These are phyloP conservation scores for Acheta domesticus DNA, from an alignment of 2,888 invertebrate species.

Conservation along the genomic window DNA sequence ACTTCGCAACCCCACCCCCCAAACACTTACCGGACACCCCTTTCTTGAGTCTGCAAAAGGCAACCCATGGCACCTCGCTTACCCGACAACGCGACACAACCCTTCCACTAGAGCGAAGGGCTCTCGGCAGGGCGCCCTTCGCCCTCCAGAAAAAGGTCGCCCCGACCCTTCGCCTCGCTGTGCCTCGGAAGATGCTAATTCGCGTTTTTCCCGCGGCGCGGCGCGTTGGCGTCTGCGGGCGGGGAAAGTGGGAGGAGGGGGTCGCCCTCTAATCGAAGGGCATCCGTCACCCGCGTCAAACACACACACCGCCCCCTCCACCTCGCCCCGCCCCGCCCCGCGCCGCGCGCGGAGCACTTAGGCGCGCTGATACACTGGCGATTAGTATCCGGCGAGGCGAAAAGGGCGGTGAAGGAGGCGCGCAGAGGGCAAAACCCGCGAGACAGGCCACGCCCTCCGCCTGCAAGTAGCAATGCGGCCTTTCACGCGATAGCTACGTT, in stretches of 20 bases:
- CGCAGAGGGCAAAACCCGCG: too few species aligned
- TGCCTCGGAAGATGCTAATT: not conserved
- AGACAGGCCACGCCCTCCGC: too few species aligned
- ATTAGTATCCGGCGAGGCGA: not conserved
- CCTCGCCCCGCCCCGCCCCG: not conserved
- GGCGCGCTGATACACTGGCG: not conserved
- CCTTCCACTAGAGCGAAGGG: too few species aligned
- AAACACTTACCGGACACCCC: too few species aligned
- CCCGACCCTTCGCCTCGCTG: not conserved
- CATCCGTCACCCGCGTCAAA: constrained; percentile 4
- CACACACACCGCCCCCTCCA: not conserved
- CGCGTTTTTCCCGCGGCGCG: not conserved
- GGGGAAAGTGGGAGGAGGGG: too few species aligned
- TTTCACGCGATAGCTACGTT: too few species aligned
- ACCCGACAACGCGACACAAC: too few species aligned
- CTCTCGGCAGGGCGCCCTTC: not conserved
- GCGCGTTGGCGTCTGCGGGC: too few species aligned
- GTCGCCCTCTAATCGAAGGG: not conserved
- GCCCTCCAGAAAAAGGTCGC: not conserved
- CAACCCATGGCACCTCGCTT: too few species aligned
- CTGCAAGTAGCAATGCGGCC: too few species aligned
- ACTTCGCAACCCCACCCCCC: too few species aligned
- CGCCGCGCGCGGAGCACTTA: not conserved
- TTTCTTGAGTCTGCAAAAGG: too few species aligned
- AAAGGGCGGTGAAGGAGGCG: not conserved